Percentiles rank a stretch among this genome's conserved stretches.
These are phyloP conservation scores for Bubo blakistoni DNA, from an alignment of 2,113 vertebrate genomes.

Conservation along the genomic window DNA sequence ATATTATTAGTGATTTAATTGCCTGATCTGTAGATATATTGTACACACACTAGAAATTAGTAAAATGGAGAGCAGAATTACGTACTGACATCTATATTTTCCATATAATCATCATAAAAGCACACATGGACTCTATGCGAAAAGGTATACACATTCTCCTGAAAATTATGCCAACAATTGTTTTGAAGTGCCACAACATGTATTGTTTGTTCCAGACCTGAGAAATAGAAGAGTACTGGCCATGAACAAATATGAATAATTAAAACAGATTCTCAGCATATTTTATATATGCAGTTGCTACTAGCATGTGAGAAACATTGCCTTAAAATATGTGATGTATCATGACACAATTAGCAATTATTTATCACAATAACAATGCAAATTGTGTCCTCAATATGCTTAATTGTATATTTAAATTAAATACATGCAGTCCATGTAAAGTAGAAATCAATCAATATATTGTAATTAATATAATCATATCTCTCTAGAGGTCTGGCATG, in stretches of 20 bases:
- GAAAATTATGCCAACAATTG: not conserved
- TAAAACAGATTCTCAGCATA: not conserved
- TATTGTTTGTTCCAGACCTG: not conserved
- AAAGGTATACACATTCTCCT: not conserved
- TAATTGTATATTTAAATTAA: slow-evolving; percentile 51
- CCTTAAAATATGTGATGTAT: not conserved
- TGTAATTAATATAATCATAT: slow-evolving; percentile 53
- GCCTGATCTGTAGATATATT: not conserved
- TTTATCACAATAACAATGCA: slow-evolving; percentile 33
- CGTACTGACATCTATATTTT: not conserved
- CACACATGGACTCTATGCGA: not conserved
- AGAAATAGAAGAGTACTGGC: not conserved
- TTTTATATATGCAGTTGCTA: not conserved
- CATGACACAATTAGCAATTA: not conserved
- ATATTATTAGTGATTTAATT: not conserved
- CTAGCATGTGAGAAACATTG: not conserved
- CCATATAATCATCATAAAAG: not conserved
- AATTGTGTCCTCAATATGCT: not conserved
- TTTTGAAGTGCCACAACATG: not conserved
- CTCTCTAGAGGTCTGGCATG: slow-evolving; percentile 20
- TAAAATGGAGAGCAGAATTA: not conserved
- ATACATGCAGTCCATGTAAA: not conserved
- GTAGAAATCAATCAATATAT: slow-evolving; percentile 54
- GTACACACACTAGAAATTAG: not conserved
- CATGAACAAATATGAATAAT: slow-evolving; percentile 21